Evolutionary conservation across 2,797 vertebrate genomes (phyloP), one percentile per base, ranked within the genome.

Genomic region (Macrochelys suwanniensis): DNA sequence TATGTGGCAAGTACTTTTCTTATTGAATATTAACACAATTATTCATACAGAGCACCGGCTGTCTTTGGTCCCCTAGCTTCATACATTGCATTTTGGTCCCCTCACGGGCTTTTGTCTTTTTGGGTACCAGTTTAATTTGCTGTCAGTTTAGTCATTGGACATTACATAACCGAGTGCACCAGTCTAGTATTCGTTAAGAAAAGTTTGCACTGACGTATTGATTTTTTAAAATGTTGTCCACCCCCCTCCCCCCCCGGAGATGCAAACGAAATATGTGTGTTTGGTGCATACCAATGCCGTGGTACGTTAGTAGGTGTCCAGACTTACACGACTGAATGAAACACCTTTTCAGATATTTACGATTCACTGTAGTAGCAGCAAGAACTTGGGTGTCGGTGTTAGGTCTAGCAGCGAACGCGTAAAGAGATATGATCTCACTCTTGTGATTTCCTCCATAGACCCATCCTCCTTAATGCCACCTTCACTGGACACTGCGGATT

Each of bases 1-100:
- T 98, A 59, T 96, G 98, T 97, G 99, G 99, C 98, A 97, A 99
- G 99, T 96, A 56, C 33, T 89, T 93, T 47, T 88, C 81, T 42
- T 37, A 23, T 23, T 42, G 37, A 6, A 4, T 11, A 23, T 42
- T 71, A 42, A 71, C 61, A 10, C 17, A 17, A 5, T 10, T n/a
- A 19, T n/a, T 65, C 33, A 19, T n/a, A 65, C 61, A 65, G 15
- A 65, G 16, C 61, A 65, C 16, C 4, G 61, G 23, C 23, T 74
- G 7, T 45, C 45, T 77, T 28, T 15, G 25, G 25, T 47, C 71
- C 10, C 11, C 23, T 68, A 68, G 17, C 65, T 68, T 37, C n/a
- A 37, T 9, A 21, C n/a, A 37, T 9, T 37, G n/a, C n/a, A 37
- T 0, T 79, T 89, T 0, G 0, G 5, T 59, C 11, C 81, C 28